Percentiles rank a stretch among this genome's conserved stretches.
Evolutionary conservation across 2,797 vertebrate species (phyloP).

Genomic region (Siniperca scherzeri): DNA sequence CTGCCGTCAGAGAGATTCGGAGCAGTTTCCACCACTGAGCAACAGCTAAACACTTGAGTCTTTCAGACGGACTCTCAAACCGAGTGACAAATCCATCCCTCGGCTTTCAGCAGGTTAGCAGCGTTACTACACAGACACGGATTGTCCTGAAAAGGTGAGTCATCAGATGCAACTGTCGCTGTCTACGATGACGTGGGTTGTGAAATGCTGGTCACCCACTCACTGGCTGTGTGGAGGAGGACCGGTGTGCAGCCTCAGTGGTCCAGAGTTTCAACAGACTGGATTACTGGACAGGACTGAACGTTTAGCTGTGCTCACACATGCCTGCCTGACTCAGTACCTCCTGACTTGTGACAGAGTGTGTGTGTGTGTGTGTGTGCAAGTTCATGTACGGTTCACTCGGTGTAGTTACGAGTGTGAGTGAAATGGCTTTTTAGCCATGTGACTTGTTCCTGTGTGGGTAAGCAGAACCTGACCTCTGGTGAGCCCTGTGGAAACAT

Average conservation of each 20-base stretch:
- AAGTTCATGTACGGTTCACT: neutral
- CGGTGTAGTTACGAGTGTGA: neutral
- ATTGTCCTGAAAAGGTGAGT: constrained; percentile 60
- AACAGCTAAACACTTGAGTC: neutral
- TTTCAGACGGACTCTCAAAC: neutral
- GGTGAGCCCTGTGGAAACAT: constrained; percentile 67
- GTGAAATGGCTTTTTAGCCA: constrained; percentile 17
- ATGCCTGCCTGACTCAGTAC: constrained; percentile 66
- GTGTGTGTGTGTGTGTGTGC: neutral
- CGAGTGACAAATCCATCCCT: constrained; percentile 15
- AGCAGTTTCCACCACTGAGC: constrained; percentile 26
- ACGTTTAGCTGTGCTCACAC: constrained; percentile 40
- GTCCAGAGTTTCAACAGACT: constrained; percentile 59
- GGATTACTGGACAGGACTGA: constrained; percentile 56
- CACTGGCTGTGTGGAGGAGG: constrained; percentile 46
- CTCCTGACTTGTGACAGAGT: constrained; percentile 46
- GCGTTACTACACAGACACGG: constrained; percentile 8
- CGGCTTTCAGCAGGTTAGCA: constrained; percentile 28
- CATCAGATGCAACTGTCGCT: constrained; percentile 39
- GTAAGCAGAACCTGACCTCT: constrained; percentile 52
- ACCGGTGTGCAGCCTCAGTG: constrained; percentile 30
- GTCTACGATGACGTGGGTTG: constrained; percentile 37
- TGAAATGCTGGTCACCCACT: constrained; percentile 49
- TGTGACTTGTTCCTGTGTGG: neutral
- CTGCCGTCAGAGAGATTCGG: constrained; percentile 12